A percentile compares a stretch with the other conserved stretches of the same genome.
These are phyloP conservation scores for Piprites chloris DNA, from an alignment of 2,113 vertebrate genomes.

Conservation along the genomic window DNA sequence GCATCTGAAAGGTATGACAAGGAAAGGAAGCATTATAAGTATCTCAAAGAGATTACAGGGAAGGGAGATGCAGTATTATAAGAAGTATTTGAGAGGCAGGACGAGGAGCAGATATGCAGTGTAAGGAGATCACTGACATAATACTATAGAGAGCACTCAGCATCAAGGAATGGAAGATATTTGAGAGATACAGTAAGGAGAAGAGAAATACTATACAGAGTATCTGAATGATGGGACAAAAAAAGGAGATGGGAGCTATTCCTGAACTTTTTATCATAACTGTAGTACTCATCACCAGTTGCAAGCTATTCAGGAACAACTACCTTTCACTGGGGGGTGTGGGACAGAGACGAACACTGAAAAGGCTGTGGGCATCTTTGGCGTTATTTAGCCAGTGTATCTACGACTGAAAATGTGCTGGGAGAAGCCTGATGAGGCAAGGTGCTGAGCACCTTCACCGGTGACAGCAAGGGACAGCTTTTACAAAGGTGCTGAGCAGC, in stretches of 20 bases:
- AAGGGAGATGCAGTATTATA: neutral
- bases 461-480: neutral
- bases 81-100: conserved; percentile 34
- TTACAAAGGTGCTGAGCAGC: conserved; percentile 1
- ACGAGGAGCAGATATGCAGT: neutral
- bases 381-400: neutral
- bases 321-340: neutral
- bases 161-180: neutral
- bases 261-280: neutral
- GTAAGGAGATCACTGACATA: conserved; percentile 27
- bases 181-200: neutral
- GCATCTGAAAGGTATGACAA: conserved; percentile 12
- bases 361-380: neutral
- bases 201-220: neutral
- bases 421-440: neutral
- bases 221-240: neutral
- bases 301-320: neutral
- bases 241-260: neutral
- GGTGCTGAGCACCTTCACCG: neutral
- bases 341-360: neutral
- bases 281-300: neutral
- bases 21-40: neutral
- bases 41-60: neutral
- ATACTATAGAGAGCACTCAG: neutral
- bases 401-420: neutral